phyloP scores from a whole-genome alignment of 2,888 invertebrate genomes.

The Sesia apiformis region DNA sequence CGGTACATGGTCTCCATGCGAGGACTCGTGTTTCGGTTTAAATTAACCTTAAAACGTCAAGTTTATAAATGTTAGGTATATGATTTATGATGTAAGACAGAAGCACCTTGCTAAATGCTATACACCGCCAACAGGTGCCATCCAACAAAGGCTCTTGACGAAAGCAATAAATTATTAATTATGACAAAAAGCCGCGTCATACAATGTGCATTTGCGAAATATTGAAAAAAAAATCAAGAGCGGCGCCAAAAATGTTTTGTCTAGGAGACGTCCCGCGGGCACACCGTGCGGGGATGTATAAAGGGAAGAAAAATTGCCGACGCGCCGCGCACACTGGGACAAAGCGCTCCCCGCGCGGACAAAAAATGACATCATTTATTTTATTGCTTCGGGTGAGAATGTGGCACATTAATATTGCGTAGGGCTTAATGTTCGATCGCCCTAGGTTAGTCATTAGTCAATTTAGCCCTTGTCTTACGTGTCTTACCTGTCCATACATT shows the following conservation, averaged over 20 bases:
- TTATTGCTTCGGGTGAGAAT: constrained; percentile 71
- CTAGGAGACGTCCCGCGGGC: constrained; percentile 57
- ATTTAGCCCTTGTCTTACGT: constrained; percentile 10
- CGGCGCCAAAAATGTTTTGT: constrained; percentile 70
- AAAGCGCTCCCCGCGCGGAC: constrained; percentile 57
- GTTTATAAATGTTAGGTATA: constrained; percentile 10
- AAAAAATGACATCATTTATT: constrained; percentile 75
- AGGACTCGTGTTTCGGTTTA: too few species aligned
- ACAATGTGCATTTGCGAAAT: constrained; percentile 48
- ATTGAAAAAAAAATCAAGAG: constrained; percentile 35
- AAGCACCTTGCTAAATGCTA: constrained; percentile 43
- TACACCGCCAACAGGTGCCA: constrained; percentile 41
- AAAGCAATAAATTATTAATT: constrained; percentile 72
- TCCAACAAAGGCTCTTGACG: constrained; percentile 45
- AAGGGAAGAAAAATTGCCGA: constrained; percentile 49
- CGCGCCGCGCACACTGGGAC: constrained; percentile 46
- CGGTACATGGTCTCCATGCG: too few species aligned
- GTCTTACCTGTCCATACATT: neutral
- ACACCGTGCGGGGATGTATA: constrained; percentile 38
- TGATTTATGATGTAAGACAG: constrained; percentile 57
- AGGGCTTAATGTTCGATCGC: constrained; percentile 64
- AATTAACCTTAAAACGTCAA: too few species aligned
- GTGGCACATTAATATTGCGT: constrained; percentile 66
- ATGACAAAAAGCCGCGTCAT: constrained; percentile 58
- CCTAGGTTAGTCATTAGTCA: constrained; percentile 57